Base-by-base conservation (phyloP, 2,888 invertebrate species). In the Trichacis sp. region DNA sequence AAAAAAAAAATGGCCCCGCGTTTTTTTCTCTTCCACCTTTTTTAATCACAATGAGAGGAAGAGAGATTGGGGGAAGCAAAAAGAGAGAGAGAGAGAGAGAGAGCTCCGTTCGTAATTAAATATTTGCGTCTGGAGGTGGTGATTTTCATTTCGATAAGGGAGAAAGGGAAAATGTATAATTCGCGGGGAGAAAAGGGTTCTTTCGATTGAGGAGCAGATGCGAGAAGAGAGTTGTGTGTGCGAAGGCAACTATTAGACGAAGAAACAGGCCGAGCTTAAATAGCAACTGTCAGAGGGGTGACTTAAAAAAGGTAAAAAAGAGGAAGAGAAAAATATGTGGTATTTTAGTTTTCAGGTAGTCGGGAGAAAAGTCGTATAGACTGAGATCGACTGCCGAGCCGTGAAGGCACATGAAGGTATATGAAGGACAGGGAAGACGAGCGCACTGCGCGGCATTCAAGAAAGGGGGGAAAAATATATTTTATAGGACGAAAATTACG, bases 241-340 rank as follows among this genome's bases (percentile, higher is more conserved):
- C 77, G 80, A 80, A 77, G 63, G 59, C 56, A 78, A 79, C 76
- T 72, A 81, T 80, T 80, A 79, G 76, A 73, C 68, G 72, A 70
- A 74, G 62, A 67, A 69, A 64, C 64, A 66, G 64, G 70, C 74
- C 65, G 73, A 78, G 77, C 78, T 77, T 77, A 75, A 80, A 80
- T 79, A 80, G 79, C 77, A 78, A 68, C 68, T 73, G 64, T 68
- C 74, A 74, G 71, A 71, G 75, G 76, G 76, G 72, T 72, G 72
- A 76, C 74, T 74, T 67, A 69, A 66, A 64, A 71, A 69, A 64
- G 65, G 68, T 63, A 68, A 71, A 69, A 65, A 64, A 60, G 67
- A 71, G 69, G 62, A 64, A 67, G 72, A 65, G 58, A 65, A 65
- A 71, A 69, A 67, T 58, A 66, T 67, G 72, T 70, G 71, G 72